Evolutionary conservation across 2,888 invertebrate species (phyloP), one percentile per base, ranked within the genome.

Genomic region (Hetaerina titia): DNA sequence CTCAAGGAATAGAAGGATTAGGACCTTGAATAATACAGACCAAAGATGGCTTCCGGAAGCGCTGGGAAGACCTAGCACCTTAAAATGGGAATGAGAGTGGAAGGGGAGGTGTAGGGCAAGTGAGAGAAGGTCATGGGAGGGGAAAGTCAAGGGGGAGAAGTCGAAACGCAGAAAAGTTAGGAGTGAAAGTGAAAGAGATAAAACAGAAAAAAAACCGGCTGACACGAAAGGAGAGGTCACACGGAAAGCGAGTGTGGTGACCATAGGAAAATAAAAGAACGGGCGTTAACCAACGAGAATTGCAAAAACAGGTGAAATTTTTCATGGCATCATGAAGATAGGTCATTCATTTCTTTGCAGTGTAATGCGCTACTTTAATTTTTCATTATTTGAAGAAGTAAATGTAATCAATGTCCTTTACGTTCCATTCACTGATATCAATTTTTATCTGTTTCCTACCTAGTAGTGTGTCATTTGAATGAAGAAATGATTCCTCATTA

Each of bases 21-120:
- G 90, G 64, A 92, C 22, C 92, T 92, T 69, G 92, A 92, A 92
- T 92, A 92, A 92, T 92, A 92, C 69, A 92, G 74, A 57, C 92
- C 74, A n/a, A 22, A 69, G 69, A 56, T 56, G 92, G 92, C 92
- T 92, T 92, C 92, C 19, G 92, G 69, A 92, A 92, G 92, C 92
- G 92, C 9, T 64, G n/a, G 2, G 92, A 74, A 56, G 69, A 45
- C 92, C 45, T 19, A 45, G 60, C 31, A 31, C 31, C 15, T n/a
- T 13, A 45, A 45, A 64, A 56, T 8, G 89, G n/a, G 89, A 22
- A 17, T 45, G 31, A 15, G 31, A n/a, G 31, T 45, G 58, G 63
- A 25, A 57, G 56, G 90, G 69, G 11, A 69, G 2, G 45, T 1
- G 90, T 19, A 63, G 31, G 63, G 90, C 7, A 31, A 31, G 45